Evolutionary conservation across 1,140 invertebrate species (phyloP).

Genomic region (Pemphigus obesinymphae): DNA sequence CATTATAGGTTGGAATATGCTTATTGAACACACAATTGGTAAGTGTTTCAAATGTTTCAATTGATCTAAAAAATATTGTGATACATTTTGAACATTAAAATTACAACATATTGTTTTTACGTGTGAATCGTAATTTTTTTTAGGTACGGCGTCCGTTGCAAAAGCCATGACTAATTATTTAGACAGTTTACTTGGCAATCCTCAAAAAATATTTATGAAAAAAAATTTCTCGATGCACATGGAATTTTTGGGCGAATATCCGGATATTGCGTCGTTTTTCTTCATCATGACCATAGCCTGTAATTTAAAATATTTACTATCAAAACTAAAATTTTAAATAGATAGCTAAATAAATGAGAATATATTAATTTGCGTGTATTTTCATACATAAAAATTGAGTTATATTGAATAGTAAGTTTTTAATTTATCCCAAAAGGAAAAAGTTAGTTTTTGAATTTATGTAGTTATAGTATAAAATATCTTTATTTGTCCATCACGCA

Average conservation of each 20-base stretch:
- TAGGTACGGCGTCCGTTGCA: constrained; percentile 67
- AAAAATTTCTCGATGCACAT: constrained; percentile 57
- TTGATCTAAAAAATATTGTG: no score
- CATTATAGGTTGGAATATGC: constrained; percentile 82
- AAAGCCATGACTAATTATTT: constrained; percentile 69
- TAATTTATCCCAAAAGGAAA: no score
- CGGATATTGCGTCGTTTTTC: constrained; percentile 62
- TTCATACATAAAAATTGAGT: no score
- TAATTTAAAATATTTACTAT: background rate
- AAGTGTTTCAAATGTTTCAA: no score
- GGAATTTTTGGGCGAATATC: constrained; percentile 59
- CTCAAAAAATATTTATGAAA: constrained; percentile 59
- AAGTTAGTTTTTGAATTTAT: background rate
- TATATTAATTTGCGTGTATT: no score
- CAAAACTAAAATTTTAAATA: background rate
- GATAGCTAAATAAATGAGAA: no score
- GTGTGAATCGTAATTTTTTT: constrained; percentile 44
- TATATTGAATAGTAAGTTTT: no score
- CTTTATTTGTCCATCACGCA: no score
- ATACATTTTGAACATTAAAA: no score
- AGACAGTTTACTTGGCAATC: constrained; percentile 61
- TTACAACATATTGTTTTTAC: no score
- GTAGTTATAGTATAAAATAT: no score
- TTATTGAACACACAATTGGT: constrained; percentile 88
- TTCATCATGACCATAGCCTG: constrained; percentile 53